Percentiles rank a stretch among this genome's conserved stretches.
Evolutionary conservation across 2,888 invertebrate species (phyloP).

Genomic region (Drosophila kanekoi): DNA sequence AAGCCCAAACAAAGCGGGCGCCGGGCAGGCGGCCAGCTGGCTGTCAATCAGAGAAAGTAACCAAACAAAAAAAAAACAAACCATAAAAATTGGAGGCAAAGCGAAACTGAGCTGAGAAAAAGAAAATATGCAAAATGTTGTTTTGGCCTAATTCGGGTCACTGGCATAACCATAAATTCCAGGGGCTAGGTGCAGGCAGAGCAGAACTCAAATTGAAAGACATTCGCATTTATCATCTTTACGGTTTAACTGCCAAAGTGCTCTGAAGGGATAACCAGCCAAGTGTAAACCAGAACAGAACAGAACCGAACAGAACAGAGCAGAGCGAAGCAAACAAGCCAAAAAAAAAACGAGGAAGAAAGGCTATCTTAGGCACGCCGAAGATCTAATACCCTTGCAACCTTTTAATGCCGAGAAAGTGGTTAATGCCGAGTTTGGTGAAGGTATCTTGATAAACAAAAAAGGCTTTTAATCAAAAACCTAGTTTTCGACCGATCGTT

Average conservation of each 20-base stretch:
- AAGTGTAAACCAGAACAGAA: slow-evolving; percentile 53
- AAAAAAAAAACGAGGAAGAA: slow-evolving; percentile 13
- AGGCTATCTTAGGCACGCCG: no score
- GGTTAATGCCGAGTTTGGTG: no score
- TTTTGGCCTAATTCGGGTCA: slow-evolving; percentile 64
- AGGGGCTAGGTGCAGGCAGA: slow-evolving; percentile 45
- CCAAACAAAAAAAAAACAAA: neutral
- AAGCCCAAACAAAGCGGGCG: slow-evolving; percentile 18
- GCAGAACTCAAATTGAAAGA: slow-evolving; percentile 73
- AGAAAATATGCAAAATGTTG: slow-evolving; percentile 60
- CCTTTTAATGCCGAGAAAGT: no score
- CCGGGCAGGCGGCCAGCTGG: slow-evolving; percentile 29
- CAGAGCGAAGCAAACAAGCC: slow-evolving; percentile 44
- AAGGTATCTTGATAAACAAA: no score
- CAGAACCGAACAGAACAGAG: slow-evolving; percentile 13
- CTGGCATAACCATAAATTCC: slow-evolving; percentile 53
- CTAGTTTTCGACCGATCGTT: no score
- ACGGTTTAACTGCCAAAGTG: slow-evolving; percentile 79
- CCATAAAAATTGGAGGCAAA: neutral
- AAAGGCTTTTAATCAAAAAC: no score
- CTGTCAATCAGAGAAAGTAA: slow-evolving; percentile 58
- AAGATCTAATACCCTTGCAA: no score
- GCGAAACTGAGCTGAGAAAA: slow-evolving; percentile 30
- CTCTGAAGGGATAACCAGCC: slow-evolving; percentile 70
- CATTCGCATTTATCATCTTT: slow-evolving; percentile 80